Base-by-base conservation (phyloP, 2,888 invertebrate genomes). In the Pyrrhosoma nymphula region DNA sequence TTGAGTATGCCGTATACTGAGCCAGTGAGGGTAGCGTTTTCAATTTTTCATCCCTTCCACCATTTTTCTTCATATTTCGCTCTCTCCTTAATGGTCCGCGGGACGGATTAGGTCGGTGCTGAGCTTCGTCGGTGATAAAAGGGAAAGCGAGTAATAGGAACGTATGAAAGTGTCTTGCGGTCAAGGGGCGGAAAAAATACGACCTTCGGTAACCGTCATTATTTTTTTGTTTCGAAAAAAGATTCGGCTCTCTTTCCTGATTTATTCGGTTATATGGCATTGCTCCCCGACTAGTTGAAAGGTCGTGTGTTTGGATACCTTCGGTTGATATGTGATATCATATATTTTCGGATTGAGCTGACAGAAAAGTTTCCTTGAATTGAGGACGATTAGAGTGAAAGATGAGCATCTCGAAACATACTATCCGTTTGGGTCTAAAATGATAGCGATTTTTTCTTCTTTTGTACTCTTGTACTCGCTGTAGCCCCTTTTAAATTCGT, bases 111-210 rank as follows among this genome's bases (percentile, higher is more conserved):
- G 30, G n/a, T 69, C 30, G 35, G 30, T 14, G 82, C 30, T n/a
- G 30, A 4, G 30, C 69, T 23, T 35, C 26, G 30, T 3, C 30
- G 82, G 82, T 18, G 82, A 82, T 82, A 35, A 82, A 35, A 82
- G 35, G 82, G 82, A 35, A 82, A 35, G 82, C 82, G 82, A 82
- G 82, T 35, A 35, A 82, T 82, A 35, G 82, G 35, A 35, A 30
- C 82, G 82, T 82, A 82, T 82, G 82, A 82, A 82, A 82, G 82
- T 82, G 82, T 82, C 82, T 82, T 82, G 35, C 30, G 82, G 35
- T 82, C 82, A 82, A 82, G 82, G 82, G 82, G 82, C 82, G 82
- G 35, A 82, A 82, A 60, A 82, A 82, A 82, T 82, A 82, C 26
- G 82, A 82, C 82, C 82, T 82, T 82, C 82, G 30, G 82, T 69